phyloP scores from a whole-genome alignment of 1,140 invertebrate genomes.

The Trichogramma pretiosum region DNA sequence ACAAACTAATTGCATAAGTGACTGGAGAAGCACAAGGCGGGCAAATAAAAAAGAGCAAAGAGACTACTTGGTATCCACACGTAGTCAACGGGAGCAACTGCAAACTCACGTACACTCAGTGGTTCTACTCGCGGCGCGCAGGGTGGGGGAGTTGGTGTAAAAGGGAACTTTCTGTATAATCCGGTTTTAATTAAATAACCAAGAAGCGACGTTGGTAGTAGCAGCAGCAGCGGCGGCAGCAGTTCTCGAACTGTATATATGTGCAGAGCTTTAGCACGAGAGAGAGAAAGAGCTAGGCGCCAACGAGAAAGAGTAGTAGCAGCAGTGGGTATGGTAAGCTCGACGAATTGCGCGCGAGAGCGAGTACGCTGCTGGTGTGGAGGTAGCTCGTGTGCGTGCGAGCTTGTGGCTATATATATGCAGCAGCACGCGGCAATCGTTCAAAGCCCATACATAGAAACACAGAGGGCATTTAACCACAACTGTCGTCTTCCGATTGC shows the following conservation, averaged over 20 bases:
- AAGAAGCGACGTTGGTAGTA: too few relatives aligned
- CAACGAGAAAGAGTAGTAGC: slow-evolving; percentile 6
- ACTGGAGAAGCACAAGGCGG: too few relatives aligned
- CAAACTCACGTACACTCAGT: background rate
- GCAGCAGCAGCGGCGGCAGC: background rate
- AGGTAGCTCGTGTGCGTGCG: too few relatives aligned
- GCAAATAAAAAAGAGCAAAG: too few relatives aligned
- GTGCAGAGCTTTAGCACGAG: background rate
- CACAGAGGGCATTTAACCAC: slow-evolving; percentile 45
- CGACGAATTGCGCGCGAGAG: too few relatives aligned
- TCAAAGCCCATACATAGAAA: too few relatives aligned
- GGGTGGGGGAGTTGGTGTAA: background rate
- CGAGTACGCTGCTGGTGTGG: background rate
- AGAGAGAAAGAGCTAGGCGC: slow-evolving; percentile 1
- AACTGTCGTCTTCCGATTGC: slow-evolving; percentile 42
- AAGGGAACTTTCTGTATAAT: slow-evolving; percentile 28
- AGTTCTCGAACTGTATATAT: background rate
- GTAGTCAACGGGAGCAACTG: background rate
- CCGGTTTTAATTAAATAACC: slow-evolving; percentile 42
- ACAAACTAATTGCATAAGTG: too few relatives aligned
- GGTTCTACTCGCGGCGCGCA: background rate
- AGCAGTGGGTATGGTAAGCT: too few relatives aligned
- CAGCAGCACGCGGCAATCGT: too few relatives aligned
- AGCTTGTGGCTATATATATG: background rate
- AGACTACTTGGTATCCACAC: background rate